Evolutionary conservation across 2,113 vertebrate genomes (phyloP).

Genomic region (Prochilodus magdalenae): DNA sequence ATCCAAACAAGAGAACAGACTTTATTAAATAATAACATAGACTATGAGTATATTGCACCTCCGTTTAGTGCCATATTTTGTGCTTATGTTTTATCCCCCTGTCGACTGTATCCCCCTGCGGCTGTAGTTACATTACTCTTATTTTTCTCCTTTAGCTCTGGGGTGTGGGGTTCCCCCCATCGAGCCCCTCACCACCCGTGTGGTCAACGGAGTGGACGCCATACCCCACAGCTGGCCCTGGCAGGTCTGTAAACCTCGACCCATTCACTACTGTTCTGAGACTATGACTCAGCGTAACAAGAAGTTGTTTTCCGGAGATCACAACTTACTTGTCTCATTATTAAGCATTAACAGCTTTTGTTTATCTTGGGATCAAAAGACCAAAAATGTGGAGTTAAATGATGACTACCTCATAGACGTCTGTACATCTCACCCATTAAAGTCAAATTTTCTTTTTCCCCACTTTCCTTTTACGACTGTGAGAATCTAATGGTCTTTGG

Average conservation of each 20-base stretch:
- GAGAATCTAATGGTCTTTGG: no score
- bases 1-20: no score
- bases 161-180: constrained; percentile 84
- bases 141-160: constrained; percentile 72
- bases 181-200: constrained; percentile 73
- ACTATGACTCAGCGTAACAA: no score
- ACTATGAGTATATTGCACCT: no score
- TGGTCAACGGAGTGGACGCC: constrained; percentile 87
- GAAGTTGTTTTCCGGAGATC: no score
- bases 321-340: no score
- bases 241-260: constrained; percentile 81
- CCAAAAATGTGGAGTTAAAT: no score
- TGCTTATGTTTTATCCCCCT: background rate
- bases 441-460: background rate
- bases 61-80: no score
- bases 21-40: no score
- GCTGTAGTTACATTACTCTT: background rate
- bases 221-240: constrained; percentile 91
- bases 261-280: background rate
- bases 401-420: no score
- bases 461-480: background rate
- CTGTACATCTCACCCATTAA: background rate
- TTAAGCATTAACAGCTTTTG: no score
- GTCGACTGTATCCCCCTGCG: background rate
- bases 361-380: no score